Evolutionary conservation across 2,888 invertebrate genomes (phyloP).

Genomic region (Junonia oenone): DNA sequence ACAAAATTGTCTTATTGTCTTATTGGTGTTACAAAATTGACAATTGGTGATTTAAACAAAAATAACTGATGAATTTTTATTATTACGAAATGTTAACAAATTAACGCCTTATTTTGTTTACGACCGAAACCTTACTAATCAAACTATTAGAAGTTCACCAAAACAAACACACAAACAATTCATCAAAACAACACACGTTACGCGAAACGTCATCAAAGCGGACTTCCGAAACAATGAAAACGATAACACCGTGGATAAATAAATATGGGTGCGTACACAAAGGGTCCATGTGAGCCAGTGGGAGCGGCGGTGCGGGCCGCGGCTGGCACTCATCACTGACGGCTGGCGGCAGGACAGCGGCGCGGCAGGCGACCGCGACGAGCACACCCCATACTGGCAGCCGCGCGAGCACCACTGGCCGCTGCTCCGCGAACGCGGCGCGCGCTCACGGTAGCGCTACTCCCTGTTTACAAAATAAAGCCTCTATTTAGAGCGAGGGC

Average conservation of each 20-base stretch:
- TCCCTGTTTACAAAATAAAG: slow-evolving; percentile 77
- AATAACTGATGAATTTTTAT: too few species aligned
- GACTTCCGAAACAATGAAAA: slow-evolving; percentile 2
- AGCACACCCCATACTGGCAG: slow-evolving; percentile 70
- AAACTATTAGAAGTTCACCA: not conserved
- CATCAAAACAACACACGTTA: slow-evolving; percentile 14
- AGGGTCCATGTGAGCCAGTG: slow-evolving; percentile 61
- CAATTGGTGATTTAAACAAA: too few species aligned
- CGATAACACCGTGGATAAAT: slow-evolving; percentile 27
- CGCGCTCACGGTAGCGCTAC: slow-evolving; percentile 63
- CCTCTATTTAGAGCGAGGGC: slow-evolving; percentile 76
- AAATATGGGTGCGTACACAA: slow-evolving; percentile 63
- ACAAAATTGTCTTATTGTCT: too few species aligned
- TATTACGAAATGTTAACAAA: too few species aligned
- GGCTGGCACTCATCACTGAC: slow-evolving; percentile 42
- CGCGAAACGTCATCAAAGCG: slow-evolving; percentile 2
- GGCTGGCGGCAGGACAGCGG: slow-evolving; percentile 28
- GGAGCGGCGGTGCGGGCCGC: slow-evolving; percentile 34
- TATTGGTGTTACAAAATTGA: too few species aligned
- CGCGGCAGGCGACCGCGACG: slow-evolving; percentile 35
- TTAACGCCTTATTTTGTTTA: too few species aligned
- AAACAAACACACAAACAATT: slow-evolving; percentile 2
- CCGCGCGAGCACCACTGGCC: slow-evolving; percentile 51
- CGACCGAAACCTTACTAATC: not conserved
- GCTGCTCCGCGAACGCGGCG: slow-evolving; percentile 39